A percentile compares a stretch with the other conserved stretches of the same genome.
Evolutionary conservation across 2,888 invertebrate species (phyloP).

Genomic region (Argynnis bischoffii): DNA sequence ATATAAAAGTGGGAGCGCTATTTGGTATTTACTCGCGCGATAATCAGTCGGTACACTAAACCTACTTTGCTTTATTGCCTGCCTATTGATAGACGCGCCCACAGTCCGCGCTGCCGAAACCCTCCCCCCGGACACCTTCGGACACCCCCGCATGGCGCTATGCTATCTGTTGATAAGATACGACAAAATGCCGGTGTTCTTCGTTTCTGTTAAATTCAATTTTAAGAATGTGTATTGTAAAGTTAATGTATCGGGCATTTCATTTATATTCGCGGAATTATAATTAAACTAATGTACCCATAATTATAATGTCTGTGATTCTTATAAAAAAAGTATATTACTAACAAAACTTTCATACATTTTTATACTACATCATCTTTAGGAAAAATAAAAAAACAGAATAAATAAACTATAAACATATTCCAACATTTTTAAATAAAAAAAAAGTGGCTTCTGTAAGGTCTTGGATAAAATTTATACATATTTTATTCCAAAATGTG

Average conservation of each 20-base stretch:
- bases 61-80: slow-evolving; percentile 30
- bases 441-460: background rate
- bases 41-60: slow-evolving; percentile 29
- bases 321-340: too few relatives aligned
- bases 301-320: too few relatives aligned
- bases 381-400: too few relatives aligned
- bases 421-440: background rate
- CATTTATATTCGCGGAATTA: too few relatives aligned
- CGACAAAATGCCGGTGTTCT: slow-evolving; percentile 18
- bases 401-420: too few relatives aligned
- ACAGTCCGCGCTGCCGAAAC: background rate
- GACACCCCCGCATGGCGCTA: slow-evolving; percentile 8
- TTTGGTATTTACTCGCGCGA: slow-evolving; percentile 26
- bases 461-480: background rate
- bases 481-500: background rate
- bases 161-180: slow-evolving; percentile 23
- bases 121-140: background rate
- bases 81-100: slow-evolving; percentile 22
- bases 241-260: too few relatives aligned
- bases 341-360: too few relatives aligned
- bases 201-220: slow-evolving; percentile 14
- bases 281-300: too few relatives aligned
- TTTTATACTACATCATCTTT: too few relatives aligned
- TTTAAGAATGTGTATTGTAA: background rate
- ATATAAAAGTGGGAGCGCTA: slow-evolving; percentile 30